phyloP scores from a whole-genome alignment of 1,140 invertebrate genomes.

The Sinella curviseta region DNA sequence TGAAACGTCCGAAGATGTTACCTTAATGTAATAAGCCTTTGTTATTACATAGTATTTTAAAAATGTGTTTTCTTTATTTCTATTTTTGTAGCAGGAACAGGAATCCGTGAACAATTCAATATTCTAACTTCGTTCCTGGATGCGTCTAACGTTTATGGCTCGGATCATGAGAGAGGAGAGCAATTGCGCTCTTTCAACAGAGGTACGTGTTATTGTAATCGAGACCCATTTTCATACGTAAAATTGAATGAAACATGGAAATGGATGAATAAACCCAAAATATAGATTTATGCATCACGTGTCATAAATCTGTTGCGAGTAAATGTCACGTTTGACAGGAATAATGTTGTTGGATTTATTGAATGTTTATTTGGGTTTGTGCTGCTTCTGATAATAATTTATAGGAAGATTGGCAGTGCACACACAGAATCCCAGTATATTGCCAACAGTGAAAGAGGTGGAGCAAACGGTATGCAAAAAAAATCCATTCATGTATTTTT shows the following conservation, averaged over 20 bases:
- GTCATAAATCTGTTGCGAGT: no score
- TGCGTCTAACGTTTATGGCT: constrained; percentile 93
- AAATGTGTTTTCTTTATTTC: background rate
- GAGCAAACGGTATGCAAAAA: background rate
- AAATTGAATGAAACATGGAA: background rate
- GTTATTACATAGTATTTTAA: background rate
- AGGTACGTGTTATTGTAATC: constrained; percentile 40
- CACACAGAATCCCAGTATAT: constrained; percentile 21
- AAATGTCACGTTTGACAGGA: no score
- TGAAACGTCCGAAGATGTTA: no score
- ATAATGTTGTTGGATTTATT: no score
- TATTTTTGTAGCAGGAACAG: constrained; percentile 54
- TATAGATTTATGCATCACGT: no score
- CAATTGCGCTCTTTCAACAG: constrained; percentile 75
- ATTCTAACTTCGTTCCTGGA: constrained; percentile 94
- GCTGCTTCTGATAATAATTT: background rate
- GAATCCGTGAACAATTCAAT: constrained; percentile 92
- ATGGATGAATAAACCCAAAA: no score
- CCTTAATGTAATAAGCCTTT: no score
- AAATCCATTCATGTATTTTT: constrained; percentile 15
- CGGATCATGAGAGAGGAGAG: constrained; percentile 74
- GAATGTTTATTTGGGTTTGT: no score
- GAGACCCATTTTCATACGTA: background rate
- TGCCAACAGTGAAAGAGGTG: constrained; percentile 38
- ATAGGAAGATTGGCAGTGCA: constrained; percentile 31